Base-by-base conservation (phyloP, 2,797 vertebrate genomes). In the Tarsius wallacei region DNA sequence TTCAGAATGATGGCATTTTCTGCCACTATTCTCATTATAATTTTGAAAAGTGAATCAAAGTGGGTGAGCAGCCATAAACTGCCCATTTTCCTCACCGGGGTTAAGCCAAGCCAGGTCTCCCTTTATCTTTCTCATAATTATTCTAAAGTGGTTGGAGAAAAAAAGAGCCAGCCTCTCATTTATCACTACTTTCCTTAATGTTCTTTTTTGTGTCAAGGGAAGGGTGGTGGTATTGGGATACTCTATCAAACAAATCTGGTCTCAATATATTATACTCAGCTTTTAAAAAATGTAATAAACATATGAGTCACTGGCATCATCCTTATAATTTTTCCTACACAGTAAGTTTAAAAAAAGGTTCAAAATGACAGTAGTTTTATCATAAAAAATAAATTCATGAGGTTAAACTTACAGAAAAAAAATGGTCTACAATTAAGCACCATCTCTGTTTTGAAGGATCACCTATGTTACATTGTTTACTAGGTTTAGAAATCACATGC, bases 211-310 rank as follows among this genome's bases (percentile, higher is more conserved):
- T 81, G 74, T 71, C 7, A 61, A 84, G 93, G 31, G 19, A 49
- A 82, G 14, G 28, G 8, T 51, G 9, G 49, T 55, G 24, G 28
- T 63, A 15, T 53, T 89, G 49, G 59, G 63, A 84, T 31, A 47
- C 0, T 77, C 0, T 71, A 47, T 49, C 57, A 88, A 93, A 94
- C 1, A 82, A 47, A 51, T 57, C 16, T 93, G 5, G 33, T n/a
- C 15, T 84, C 42, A 77, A 59, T 15, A 61, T 66, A 78, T 82
- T 21, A 61, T 4, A 90, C 6, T 47, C 24, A 64, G 19, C 15
- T 93, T 61, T 66, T 84, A 31, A 74, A 31, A 91, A 82, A 49
- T 42, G 42, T 91, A 68, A 94, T 68, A 95, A 95, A 68, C 7
- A n/a, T n/a, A 12, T 64, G 26, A 97, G 26, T 64, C 57, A 86